Evolutionary conservation across 2,888 invertebrate genomes (phyloP), one percentile per base, ranked within the genome.

Genomic region (Agriopis marginaria): DNA sequence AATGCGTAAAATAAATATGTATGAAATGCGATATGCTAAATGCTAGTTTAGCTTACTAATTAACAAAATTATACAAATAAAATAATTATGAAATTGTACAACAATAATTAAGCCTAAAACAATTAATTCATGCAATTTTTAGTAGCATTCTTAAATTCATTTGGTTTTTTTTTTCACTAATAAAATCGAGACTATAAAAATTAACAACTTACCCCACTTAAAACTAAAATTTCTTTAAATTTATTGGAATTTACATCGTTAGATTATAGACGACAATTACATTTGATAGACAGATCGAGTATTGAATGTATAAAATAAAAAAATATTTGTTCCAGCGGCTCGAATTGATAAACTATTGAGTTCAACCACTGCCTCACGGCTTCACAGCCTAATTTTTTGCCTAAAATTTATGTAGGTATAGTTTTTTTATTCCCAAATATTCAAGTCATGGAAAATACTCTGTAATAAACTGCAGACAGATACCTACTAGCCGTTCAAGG

Each of bases 151-250:
- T 32, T 58, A 47, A 45, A 58, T 58, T 58, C 45, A 12, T 58
- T 58, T 58, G 58, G 45, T 58, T 45, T 58, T 40, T 45, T 12
- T 47, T 58, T 45, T 45, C 11, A 45, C 32, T 58, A 45, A 32
- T 67, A 61, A 56, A 49, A 62, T 50, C 14, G 58, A 58, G 58
- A 58, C 45, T 47, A 32, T 11, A 45, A 32, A n/a, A 58, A 23
- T 10, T 44, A 42, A 56, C 44, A 56, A 9, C 45, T 45, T 23
- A 45, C 7, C 45, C 45, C 45, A 58, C 58, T 7, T 58, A 45
- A n/a, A 4, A 23, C 45, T 7, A 11, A 14, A 12, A 45, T 3
- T 14, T 14, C 17, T 8, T 14, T 10, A 23, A 8, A 2, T n/a
- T n/a, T 40, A 40, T 40, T 32, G 32, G 23, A n/a, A n/a, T n/a